These are phyloP conservation scores for Phengaris alcon DNA, from an alignment of 2,888 invertebrate genomes.

Conservation along the genomic window DNA sequence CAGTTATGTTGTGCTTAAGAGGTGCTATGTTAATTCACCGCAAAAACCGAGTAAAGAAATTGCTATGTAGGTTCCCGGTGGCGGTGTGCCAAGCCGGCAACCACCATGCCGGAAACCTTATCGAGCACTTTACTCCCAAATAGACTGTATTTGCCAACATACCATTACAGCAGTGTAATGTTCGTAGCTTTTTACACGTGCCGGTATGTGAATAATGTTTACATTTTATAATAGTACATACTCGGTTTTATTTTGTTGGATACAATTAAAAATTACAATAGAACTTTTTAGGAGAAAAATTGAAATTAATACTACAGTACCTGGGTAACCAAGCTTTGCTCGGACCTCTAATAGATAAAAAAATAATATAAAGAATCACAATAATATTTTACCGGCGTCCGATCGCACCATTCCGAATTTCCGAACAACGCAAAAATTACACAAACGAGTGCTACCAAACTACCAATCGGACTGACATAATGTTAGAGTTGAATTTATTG, in stretches of 20 bases:
- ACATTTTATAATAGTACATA: not conserved
- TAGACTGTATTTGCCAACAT: conserved; percentile 39
- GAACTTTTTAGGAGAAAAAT: not conserved
- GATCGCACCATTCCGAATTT: too few relatives aligned
- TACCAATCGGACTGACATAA: too few relatives aligned
- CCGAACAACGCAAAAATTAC: too few relatives aligned
- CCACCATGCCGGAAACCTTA: conserved; percentile 39
- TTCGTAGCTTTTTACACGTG: not conserved
- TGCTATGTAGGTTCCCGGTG: conserved; percentile 35
- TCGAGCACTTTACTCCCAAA: conserved; percentile 38
- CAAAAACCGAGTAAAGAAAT: conserved; percentile 34
- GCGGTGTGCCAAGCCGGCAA: conserved; percentile 41
- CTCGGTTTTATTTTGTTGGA: not conserved
- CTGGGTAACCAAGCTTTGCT: too few relatives aligned
- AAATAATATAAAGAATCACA: too few relatives aligned
- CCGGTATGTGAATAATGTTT: not conserved
- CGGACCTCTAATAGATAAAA: too few relatives aligned
- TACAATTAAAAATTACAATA: not conserved
- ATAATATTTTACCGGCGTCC: too few relatives aligned
- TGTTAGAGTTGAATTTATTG: too few relatives aligned
- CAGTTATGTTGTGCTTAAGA: conserved; percentile 29
- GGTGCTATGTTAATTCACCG: conserved; percentile 27
- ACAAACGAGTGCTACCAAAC: too few relatives aligned
- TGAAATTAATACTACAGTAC: not conserved
- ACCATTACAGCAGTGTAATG: conserved; percentile 2